Evolutionary conservation across 1,140 invertebrate species (phyloP), one percentile per base, ranked within the genome.

Genomic region (Pseudobourletiella spinata): DNA sequence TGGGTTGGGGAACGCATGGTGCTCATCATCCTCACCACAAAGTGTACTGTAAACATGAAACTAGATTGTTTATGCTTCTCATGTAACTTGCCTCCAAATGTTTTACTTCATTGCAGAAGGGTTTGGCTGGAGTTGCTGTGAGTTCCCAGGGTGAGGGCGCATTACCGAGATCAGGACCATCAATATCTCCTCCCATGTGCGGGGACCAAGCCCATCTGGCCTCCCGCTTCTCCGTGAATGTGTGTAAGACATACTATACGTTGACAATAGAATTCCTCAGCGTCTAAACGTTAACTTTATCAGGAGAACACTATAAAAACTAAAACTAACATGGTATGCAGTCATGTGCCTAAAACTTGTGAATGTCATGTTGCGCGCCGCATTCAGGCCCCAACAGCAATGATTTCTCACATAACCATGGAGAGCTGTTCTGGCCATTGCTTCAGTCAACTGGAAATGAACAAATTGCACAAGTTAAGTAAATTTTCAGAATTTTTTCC

Each of bases 101-200:
- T n/a, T n/a, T 74, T 14, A 76, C 74, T 60, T 76, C 73, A 64
- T 78, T 74, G 59, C 75, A 70, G 66, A 83, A 83, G 63, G 76
- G 65, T 26, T 73, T 65, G 2, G 74, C 68, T 22, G 78, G 76
- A 14, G 63, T 28, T 1, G 74, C 78, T 25, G 72, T 68, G 25
- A 83, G 77, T 28, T 82, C 79, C 81, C 81, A 83, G 3, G 81
- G 79, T 6, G 76, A 71, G 2, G 81, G 80, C 6, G 81, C 77
- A 18, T 69, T 59, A 3, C 80, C 81, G 65, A 75, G 73, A 2
- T 73, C 70, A 2, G 75, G 73, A 0, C 77, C 74, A 69, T 81
- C 80, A 11, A 82, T 70, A 20, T 74, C 72, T 20, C 78, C 78
- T 18, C 78, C 78, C 18, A 68, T 72, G 66, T 79, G 81, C 2